Evolutionary conservation across 2,113 vertebrate genomes (phyloP), one percentile per base, ranked within the genome.

Genomic region (Elephantulus edwardii): DNA sequence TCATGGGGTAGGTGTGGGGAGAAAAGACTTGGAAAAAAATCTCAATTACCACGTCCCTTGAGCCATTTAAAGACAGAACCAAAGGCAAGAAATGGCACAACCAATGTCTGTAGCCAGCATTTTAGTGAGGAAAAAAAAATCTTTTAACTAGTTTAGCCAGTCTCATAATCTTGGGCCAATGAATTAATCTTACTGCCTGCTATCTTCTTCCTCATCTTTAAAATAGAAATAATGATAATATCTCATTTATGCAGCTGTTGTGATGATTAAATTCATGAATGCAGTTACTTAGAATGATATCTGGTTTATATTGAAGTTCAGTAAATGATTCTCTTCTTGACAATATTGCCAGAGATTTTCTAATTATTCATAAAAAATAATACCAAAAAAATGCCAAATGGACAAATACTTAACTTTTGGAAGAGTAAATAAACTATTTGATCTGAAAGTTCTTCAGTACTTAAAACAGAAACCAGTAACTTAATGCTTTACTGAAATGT

Each of bases 361-460:
- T 13, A 66, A 10, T 81, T 89, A 28, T 80, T 72, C 35, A 82
- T 12, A 17, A 24, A 68, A 54, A 89, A 80, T 77, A 80, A 64
- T 40, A 12, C 82, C 77, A 91, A 4, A 74, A 70, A 78, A 78
- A 78, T 79, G 44, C 16, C 48, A 50, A 6, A n/a, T 82, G 38
- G 20, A 46, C 89, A 93, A 77, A 6, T 72, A 68, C 6, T 60
- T 11, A 26, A 62, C 54, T 91, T 66, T 64, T 74, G 50, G 44
- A 84, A 93, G 8, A 88, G 64, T 35, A 90, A 82, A 58, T 64
- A 78, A 48, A 33, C 44, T 74, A 74, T 80, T 84, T 83, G 54
- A 20, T 87, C 56, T 76, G 46, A 82, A 84, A 77, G 81, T 52
- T 13, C 6, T 8, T 78, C 14, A 58, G 1, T 42, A 17, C 66